A percentile compares a stretch with the other conserved stretches of the same genome.
These are phyloP conservation scores for Phoebastria nigripes DNA, from an alignment of 2,797 vertebrate genomes.

Conservation along the genomic window DNA sequence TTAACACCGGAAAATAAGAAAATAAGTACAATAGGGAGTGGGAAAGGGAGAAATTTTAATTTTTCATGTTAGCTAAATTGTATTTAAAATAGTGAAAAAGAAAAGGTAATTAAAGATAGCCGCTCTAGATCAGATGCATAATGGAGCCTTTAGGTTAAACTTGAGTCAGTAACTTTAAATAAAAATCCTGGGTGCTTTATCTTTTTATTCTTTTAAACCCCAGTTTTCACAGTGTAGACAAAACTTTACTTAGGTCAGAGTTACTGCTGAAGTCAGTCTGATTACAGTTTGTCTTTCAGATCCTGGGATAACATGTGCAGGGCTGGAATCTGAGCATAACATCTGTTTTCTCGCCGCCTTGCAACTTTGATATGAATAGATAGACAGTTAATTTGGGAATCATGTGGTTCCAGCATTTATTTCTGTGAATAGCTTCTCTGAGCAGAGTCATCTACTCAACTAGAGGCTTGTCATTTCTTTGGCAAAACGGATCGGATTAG, in stretches of 20 bases:
- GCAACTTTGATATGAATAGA: conserved; percentile 30
- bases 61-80: not conserved
- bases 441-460: conserved; percentile 15
- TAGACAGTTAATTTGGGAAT: not conserved
- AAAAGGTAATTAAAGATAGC: not conserved
- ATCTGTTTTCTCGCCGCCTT: not conserved
- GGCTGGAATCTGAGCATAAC: not conserved
- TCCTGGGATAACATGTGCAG: not conserved
- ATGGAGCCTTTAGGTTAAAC: not conserved
- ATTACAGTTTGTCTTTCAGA: not conserved
- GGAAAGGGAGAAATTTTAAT: not conserved
- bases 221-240: not conserved
- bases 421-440: conserved; percentile 41
- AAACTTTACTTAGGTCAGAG: not conserved
- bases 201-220: not conserved
- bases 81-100: not conserved
- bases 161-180: not conserved
- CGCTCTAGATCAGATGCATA: not conserved
- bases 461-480: not conserved
- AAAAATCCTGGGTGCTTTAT: not conserved
- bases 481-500: not conserved
- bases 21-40: not conserved
- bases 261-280: not conserved
- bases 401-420: not conserved
- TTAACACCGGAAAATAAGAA: not conserved